Conservation (phyloP, 1,140 invertebrate species). For the Hyposmocoma kahamanoa region DNA sequence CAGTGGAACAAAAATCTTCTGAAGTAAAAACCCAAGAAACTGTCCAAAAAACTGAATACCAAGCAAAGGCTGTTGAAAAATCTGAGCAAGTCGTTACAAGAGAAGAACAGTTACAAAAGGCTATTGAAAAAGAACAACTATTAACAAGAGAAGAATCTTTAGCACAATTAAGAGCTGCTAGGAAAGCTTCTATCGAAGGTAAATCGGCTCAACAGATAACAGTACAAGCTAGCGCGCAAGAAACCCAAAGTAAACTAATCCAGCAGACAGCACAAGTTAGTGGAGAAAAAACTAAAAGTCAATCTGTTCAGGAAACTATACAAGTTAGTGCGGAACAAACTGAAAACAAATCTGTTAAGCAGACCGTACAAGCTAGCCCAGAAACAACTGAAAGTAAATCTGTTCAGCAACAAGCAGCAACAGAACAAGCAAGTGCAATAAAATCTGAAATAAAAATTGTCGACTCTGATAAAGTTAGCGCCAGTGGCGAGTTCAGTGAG, state of each 20-base stretch:
- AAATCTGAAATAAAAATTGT: not conserved
- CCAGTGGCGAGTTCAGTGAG: constrained; percentile 20
- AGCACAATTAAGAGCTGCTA: not conserved
- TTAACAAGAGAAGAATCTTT: not conserved
- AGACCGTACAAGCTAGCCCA: not conserved
- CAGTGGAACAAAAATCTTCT: not conserved
- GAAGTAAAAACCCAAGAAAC: too few relatives aligned
- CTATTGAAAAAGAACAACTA: not conserved
- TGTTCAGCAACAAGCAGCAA: constrained; percentile 8
- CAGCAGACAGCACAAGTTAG: not conserved
- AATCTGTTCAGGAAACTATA: too few relatives aligned
- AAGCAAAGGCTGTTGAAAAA: too few relatives aligned
- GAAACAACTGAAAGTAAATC: constrained; percentile 15
- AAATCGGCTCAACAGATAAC: not conserved
- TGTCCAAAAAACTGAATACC: constrained; percentile 21
- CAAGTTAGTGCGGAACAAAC: not conserved
- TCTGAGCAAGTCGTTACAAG: constrained; percentile 7
- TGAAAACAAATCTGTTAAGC: not conserved
- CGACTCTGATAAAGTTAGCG: constrained; percentile 2
- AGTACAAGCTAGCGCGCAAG: not conserved
- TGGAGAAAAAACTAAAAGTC: not conserved
- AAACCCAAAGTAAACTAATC: not conserved
- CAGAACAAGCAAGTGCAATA: not conserved
- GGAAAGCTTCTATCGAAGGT: not conserved
- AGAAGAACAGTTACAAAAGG: constrained; percentile 8